Evolutionary conservation across 2,888 invertebrate species (phyloP).

Genomic region (Dolomedes plantarius): DNA sequence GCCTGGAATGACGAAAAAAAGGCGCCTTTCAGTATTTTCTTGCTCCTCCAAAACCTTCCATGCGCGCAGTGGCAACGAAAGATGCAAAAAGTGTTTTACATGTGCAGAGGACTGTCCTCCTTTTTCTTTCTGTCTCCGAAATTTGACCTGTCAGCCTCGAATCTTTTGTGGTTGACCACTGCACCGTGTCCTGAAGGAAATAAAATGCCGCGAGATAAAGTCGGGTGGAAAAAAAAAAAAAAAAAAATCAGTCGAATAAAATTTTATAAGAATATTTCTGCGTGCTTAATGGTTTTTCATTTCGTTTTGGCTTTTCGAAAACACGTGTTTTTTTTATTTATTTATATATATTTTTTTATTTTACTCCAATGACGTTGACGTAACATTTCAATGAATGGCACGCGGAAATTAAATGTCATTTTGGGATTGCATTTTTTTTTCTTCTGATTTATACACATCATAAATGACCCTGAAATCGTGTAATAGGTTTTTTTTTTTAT

Average conservation of each 20-base stretch:
- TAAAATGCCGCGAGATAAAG: background rate
- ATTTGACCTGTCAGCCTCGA: background rate
- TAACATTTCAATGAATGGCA: background rate
- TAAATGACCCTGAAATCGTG: background rate
- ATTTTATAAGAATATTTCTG: background rate
- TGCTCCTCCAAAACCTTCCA: background rate
- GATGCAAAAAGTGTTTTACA: background rate
- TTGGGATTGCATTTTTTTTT: background rate
- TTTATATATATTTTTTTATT: too few species aligned
- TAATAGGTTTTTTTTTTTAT: too few species aligned
- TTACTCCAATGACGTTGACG: too few species aligned
- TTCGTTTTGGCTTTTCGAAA: background rate
- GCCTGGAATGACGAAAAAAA: too few species aligned
- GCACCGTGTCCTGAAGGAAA: background rate
- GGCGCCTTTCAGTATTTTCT: too few species aligned
- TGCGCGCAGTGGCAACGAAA: background rate
- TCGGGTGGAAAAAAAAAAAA: background rate
- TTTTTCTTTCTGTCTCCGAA: background rate
- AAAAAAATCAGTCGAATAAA: background rate
- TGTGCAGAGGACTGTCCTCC: background rate
- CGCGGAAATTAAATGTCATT: background rate
- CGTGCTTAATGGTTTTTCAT: background rate
- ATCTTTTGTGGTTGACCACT: background rate
- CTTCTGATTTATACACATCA: background rate
- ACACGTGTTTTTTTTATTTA: too few species aligned